These are phyloP conservation scores for Taenaris catops DNA, from an alignment of 2,888 invertebrate genomes.

Conservation along the genomic window DNA sequence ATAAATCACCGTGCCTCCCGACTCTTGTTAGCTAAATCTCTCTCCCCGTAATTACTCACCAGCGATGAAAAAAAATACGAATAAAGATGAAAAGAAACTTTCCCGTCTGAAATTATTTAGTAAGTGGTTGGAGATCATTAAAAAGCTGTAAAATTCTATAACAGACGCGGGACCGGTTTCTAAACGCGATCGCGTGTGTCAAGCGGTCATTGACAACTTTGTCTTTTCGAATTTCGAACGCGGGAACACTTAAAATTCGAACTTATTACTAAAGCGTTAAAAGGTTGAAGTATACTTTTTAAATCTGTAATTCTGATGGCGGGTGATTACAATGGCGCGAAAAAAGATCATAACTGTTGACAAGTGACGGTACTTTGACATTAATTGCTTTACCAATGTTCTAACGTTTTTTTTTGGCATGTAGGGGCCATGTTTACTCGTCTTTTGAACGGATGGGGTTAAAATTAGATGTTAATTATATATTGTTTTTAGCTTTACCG, in stretches of 20 bases:
- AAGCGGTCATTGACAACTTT: conserved; percentile 23
- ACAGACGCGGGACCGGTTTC: conserved; percentile 48
- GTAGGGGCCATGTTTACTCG: conserved; percentile 14
- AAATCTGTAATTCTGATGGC: conserved; percentile 28
- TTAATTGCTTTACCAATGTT: conserved; percentile 62
- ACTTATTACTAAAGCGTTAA: conserved; percentile 4
- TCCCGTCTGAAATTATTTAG: conserved; percentile 58
- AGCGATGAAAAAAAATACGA: conserved; percentile 47
- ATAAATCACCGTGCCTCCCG: conserved; percentile 69
- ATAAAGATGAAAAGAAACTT: conserved; percentile 67
- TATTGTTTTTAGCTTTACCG: no score
- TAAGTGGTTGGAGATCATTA: conserved; percentile 70
- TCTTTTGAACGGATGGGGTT: conserved; percentile 19
- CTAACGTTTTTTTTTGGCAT: conserved; percentile 26
- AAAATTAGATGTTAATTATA: conserved; percentile 20
- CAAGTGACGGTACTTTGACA: conserved; percentile 70
- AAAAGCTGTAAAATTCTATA: conserved; percentile 73
- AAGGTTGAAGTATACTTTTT: conserved; percentile 28
- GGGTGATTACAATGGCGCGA: conserved; percentile 44
- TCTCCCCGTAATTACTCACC: conserved; percentile 70
- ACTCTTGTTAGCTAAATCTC: conserved; percentile 72
- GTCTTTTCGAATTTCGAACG: conserved; percentile 9
- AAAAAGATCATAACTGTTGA: conserved; percentile 55
- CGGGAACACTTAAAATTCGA: conserved; percentile 5
- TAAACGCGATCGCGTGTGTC: conserved; percentile 28